phyloP scores from a whole-genome alignment of 1,140 invertebrate species.

The Riptortus pedestris region DNA sequence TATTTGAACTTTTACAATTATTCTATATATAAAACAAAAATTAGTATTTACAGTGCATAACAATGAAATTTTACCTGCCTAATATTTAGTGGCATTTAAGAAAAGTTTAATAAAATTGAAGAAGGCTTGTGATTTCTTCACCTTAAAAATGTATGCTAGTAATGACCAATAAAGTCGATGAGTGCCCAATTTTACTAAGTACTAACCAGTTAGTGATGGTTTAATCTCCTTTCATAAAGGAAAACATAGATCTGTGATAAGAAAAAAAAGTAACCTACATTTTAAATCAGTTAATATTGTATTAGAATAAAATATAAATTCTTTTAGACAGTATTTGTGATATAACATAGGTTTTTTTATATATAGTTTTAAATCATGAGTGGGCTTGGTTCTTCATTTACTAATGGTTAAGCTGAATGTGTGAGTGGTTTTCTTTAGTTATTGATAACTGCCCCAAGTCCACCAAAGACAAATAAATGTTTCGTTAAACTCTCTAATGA shows the following conservation, averaged over 20 bases:
- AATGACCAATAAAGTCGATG: slow-evolving; percentile 2
- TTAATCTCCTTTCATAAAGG: slow-evolving; percentile 18
- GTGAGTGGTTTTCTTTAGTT: too few relatives aligned
- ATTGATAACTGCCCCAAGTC: too few relatives aligned
- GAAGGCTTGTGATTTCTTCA: slow-evolving; percentile 18
- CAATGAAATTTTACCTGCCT: not conserved
- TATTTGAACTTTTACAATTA: too few relatives aligned
- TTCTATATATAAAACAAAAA: too few relatives aligned
- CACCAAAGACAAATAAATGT: too few relatives aligned
- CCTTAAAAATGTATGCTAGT: not conserved
- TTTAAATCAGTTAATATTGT: slow-evolving; percentile 9
- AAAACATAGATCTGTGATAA: slow-evolving; percentile 12
- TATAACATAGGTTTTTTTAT: not conserved
- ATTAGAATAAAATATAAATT: slow-evolving; percentile 4
- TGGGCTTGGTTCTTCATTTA: too few relatives aligned
- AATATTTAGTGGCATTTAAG: slow-evolving; percentile 17
- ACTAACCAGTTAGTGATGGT: slow-evolving; percentile 1
- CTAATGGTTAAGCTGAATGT: too few relatives aligned
- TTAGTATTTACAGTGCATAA: too few relatives aligned
- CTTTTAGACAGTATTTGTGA: slow-evolving; percentile 13
- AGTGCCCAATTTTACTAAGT: slow-evolving; percentile 1
- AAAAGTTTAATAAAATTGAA: not conserved
- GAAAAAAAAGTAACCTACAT: not conserved
- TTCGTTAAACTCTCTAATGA: too few relatives aligned
- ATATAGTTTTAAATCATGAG: not conserved